These are phyloP conservation scores for Syrphus vitripennis DNA, from an alignment of 2,888 invertebrate species.

Conservation along the genomic window DNA sequence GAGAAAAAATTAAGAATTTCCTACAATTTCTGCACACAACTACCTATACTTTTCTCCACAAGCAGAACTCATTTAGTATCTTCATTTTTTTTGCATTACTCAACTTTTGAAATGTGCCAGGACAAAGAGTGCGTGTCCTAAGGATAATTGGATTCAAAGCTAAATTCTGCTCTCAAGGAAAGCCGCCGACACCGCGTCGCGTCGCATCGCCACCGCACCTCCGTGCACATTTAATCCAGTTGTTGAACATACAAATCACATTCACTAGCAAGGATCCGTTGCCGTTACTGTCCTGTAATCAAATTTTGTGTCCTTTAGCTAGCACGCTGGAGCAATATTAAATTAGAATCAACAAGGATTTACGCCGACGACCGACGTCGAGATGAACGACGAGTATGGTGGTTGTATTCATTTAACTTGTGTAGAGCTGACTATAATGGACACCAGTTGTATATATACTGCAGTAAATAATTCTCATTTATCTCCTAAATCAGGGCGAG, in stretches of 20 bases:
- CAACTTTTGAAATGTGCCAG: neutral
- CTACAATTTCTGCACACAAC: neutral
- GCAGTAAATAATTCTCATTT: slow-evolving; percentile 60
- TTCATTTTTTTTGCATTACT: neutral
- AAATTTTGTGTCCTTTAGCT: slow-evolving; percentile 53
- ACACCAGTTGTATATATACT: slow-evolving; percentile 36
- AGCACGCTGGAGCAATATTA: slow-evolving; percentile 38
- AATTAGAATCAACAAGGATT: slow-evolving; percentile 62
- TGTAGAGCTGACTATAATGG: slow-evolving; percentile 25
- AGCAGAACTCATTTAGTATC: neutral
- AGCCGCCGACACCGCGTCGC: neutral
- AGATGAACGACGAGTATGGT: neutral
- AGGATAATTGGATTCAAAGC: slow-evolving; percentile 45
- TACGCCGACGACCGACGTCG: slow-evolving; percentile 1
- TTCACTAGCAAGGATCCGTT: slow-evolving; percentile 34
- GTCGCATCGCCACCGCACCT: neutral
- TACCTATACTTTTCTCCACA: neutral
- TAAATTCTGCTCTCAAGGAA: neutral
- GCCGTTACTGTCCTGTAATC: slow-evolving; percentile 36
- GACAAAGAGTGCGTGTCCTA: slow-evolving; percentile 11
- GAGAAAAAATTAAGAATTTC: neutral
- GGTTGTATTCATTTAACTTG: neutral
- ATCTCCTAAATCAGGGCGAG: slow-evolving; percentile 32
- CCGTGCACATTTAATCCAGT: slow-evolving; percentile 53
- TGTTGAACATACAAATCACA: slow-evolving; percentile 57